Percentiles rank a stretch among this genome's conserved stretches.
Evolutionary conservation across 2,797 vertebrate genomes (phyloP).

Genomic region (Erpetoichthys calabaricus): DNA sequence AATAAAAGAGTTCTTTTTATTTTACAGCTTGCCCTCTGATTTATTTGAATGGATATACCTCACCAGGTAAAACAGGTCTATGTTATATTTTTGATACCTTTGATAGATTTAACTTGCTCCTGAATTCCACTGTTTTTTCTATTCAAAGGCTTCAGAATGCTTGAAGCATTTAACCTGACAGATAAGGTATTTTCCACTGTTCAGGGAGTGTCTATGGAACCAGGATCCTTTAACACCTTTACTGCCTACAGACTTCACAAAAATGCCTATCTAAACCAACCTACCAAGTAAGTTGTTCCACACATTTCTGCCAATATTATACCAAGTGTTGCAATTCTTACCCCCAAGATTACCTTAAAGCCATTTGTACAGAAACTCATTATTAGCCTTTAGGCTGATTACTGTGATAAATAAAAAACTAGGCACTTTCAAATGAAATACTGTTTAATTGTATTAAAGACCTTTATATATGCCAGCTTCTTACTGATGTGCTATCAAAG

Average conservation of each 20-base stretch:
- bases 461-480: no score
- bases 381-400: no score
- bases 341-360: no score
- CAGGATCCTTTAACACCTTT: conserved; percentile 85
- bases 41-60: conserved; percentile 87
- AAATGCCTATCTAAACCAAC: conserved; percentile 76
- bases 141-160: conserved; percentile 81
- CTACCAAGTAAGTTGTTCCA: conserved; percentile 58
- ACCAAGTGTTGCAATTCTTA: no score
- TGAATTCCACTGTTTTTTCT: conserved; percentile 11
- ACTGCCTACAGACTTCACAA: conserved; percentile 79
- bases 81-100: background rate
- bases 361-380: no score
- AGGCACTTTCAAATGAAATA: no score
- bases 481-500: no score
- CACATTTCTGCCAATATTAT: background rate
- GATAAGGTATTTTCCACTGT: conserved; percentile 74
- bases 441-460: no score
- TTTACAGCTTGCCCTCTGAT: conserved; percentile 85
- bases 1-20: background rate
- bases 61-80: conserved; percentile 61
- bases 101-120: conserved; percentile 4
- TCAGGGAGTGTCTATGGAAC: conserved; percentile 79
- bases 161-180: conserved; percentile 88
- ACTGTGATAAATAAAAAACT: no score